phyloP scores from a whole-genome alignment of 2,113 vertebrate genomes.

The Ciconia maguari region DNA sequence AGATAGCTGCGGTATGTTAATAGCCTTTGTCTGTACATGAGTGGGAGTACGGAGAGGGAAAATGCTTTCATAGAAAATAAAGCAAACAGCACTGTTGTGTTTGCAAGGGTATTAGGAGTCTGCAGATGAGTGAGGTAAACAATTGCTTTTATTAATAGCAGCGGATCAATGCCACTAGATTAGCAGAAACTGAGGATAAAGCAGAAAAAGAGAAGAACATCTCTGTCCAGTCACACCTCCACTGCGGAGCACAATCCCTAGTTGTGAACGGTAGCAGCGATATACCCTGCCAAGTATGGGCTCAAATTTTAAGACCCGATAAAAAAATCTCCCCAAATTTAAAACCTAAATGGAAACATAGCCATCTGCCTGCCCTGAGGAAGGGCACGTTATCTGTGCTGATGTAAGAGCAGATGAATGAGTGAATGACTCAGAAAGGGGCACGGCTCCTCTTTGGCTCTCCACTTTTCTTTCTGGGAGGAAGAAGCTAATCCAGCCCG shows the following conservation, averaged over 20 bases:
- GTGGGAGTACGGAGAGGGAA: neutral
- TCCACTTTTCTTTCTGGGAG: neutral
- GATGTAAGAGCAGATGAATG: neutral
- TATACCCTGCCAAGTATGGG: neutral
- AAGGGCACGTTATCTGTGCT: neutral
- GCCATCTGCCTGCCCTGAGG: neutral
- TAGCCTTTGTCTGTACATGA: neutral
- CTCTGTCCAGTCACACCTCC: neutral
- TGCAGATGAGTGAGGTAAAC: slow-evolving; percentile 5
- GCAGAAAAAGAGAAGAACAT: neutral
- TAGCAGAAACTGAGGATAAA: slow-evolving; percentile 1
- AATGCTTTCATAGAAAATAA: neutral
- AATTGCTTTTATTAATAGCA: slow-evolving; percentile 39
- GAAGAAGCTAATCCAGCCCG: neutral
- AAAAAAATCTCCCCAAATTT: neutral
- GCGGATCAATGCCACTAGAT: slow-evolving; percentile 31
- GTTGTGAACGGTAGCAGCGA: neutral
- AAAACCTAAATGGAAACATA: neutral
- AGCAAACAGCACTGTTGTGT: neutral
- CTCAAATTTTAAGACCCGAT: neutral
- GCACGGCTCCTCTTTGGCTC: neutral
- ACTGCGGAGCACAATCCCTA: neutral
- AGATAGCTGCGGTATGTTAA: neutral
- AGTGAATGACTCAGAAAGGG: neutral
- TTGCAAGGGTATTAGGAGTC: slow-evolving; percentile 2